These are phyloP conservation scores for Eueides isabella DNA, from an alignment of 1,140 invertebrate genomes.

Conservation along the genomic window DNA sequence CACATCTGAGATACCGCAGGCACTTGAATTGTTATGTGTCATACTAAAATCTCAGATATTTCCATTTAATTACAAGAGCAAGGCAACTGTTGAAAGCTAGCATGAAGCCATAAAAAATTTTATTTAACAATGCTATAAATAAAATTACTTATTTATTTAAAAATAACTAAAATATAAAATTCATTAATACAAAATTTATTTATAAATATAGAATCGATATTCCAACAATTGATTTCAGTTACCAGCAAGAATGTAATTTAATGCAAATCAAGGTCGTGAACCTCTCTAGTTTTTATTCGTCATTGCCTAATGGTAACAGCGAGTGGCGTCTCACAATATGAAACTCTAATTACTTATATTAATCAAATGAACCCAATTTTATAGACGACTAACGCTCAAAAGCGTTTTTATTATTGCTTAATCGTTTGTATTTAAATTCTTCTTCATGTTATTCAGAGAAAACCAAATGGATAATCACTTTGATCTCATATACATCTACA, in stretches of 20 bases:
- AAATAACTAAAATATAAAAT: neutral
- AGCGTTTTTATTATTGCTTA: neutral
- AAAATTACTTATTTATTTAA: no score
- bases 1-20: no score
- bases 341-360: constrained; percentile 17
- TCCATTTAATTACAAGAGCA: no score
- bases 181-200: neutral
- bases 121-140: no score
- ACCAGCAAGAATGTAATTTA: constrained; percentile 32
- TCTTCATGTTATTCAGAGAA: neutral
- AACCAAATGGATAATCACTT: neutral
- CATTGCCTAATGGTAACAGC: constrained; percentile 23
- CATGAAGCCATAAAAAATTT: no score
- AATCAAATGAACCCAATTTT: constrained; percentile 16
- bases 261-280: constrained; percentile 50
- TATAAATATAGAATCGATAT: constrained; percentile 12
- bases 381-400: neutral
- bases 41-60: no score
- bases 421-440: neutral
- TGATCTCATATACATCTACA: neutral
- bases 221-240: constrained; percentile 11
- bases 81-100: no score
- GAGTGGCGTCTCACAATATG: constrained; percentile 10
- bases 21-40: no score
- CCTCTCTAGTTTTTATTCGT: constrained; percentile 29